Conservation (phyloP, 2,888 invertebrate genomes). For the Rhagophthalmus giganteus region DNA sequence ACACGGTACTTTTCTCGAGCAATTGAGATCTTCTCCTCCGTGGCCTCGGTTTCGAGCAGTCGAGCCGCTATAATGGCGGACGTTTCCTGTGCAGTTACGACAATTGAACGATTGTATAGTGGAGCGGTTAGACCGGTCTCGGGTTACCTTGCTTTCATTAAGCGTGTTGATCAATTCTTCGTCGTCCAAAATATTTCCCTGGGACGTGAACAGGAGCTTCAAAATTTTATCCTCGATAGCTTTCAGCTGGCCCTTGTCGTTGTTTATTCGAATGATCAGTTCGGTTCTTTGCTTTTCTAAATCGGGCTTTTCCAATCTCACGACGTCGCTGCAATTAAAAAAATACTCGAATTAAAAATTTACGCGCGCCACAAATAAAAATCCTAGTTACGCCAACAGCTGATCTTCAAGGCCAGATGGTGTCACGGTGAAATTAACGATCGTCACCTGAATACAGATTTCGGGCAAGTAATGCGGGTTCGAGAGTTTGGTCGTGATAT, state of each 20-base stretch:
- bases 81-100: too few relatives aligned
- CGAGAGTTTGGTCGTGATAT: slow-evolving; percentile 87
- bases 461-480: slow-evolving; percentile 95
- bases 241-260: slow-evolving; percentile 81
- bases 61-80: slow-evolving; percentile 89
- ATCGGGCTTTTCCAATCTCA: slow-evolving; percentile 88
- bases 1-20: slow-evolving; percentile 84
- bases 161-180: slow-evolving; percentile 90
- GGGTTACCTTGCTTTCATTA: slow-evolving; percentile 82
- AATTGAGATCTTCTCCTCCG: slow-evolving; percentile 82
- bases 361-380: neutral
- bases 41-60: slow-evolving; percentile 82
- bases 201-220: slow-evolving; percentile 75
- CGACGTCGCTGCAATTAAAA: slow-evolving; percentile 68
- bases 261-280: slow-evolving; percentile 80
- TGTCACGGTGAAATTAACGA: slow-evolving; percentile 93
- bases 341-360: neutral
- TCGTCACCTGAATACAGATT: slow-evolving; percentile 87
- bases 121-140: too few relatives aligned
- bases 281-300: slow-evolving; percentile 81
- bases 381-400: slow-evolving; percentile 74
- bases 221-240: slow-evolving; percentile 90
- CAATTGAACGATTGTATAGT: too few relatives aligned
- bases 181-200: slow-evolving; percentile 91
- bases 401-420: slow-evolving; percentile 90